Conservation (phyloP, 2,888 invertebrate genomes). For the Artemia sinica region DNA sequence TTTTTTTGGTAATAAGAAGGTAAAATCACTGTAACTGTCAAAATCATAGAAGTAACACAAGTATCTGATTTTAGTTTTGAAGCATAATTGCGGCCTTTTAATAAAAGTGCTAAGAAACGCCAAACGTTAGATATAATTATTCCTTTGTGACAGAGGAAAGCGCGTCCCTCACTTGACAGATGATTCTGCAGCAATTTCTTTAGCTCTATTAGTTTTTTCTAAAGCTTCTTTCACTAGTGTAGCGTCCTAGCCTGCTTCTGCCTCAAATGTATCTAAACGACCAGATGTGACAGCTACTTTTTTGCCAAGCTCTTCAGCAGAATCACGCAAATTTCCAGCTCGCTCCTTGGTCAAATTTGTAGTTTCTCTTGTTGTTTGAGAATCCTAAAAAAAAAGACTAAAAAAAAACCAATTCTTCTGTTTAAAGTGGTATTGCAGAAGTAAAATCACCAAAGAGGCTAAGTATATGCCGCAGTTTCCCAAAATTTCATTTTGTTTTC, state of each 20-base stretch:
- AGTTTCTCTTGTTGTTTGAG: conserved; percentile 55
- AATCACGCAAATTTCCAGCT: conserved; percentile 55
- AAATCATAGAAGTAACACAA: too few species aligned
- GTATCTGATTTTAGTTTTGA: too few species aligned
- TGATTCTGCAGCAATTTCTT: conserved; percentile 59
- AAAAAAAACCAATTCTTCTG: too few species aligned
- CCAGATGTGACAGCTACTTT: conserved; percentile 55
- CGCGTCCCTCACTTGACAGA: conserved; percentile 60
- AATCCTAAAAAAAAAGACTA: conserved; percentile 44
- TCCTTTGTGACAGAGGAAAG: conserved; percentile 54
- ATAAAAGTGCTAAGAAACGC: too few species aligned
- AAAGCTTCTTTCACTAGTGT: conserved; percentile 35
- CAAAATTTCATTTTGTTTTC: too few species aligned
- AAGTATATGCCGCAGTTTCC: too few species aligned
- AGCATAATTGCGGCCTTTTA: too few species aligned
- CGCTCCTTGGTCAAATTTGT: conserved; percentile 58
- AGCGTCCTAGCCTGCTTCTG: conserved; percentile 31
- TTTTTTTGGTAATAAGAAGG: too few species aligned
- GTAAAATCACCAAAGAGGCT: too few species aligned
- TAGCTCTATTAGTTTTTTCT: conserved; percentile 61
- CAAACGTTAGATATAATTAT: too few species aligned
- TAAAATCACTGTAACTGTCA: too few species aligned
- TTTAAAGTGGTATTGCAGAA: too few species aligned
- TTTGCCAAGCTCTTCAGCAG: conserved; percentile 51
- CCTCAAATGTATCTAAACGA: conserved; percentile 29